These are phyloP conservation scores for Aplidium turbinatum DNA, from an alignment of 23 tunicate species.

Conservation along the genomic window DNA sequence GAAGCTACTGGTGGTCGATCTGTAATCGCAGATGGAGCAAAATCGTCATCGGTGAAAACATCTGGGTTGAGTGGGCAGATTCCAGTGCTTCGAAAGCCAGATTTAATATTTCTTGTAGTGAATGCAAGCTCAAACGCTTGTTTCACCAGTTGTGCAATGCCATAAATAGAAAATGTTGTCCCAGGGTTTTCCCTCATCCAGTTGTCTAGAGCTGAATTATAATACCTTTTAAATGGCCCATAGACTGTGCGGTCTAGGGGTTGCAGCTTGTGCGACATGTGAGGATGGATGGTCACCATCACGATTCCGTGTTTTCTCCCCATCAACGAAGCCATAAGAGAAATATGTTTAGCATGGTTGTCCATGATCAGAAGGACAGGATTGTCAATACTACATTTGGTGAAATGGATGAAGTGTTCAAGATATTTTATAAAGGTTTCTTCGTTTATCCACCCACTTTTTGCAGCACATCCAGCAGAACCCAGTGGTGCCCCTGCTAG, in stretches of 20 bases:
- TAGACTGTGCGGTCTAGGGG: constrained; percentile 21
- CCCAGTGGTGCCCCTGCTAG: constrained; percentile 26
- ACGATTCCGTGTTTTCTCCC: not conserved
- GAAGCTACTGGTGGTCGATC: constrained; percentile 1
- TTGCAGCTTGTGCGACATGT: constrained; percentile 40
- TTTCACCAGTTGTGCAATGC: constrained; percentile 1
- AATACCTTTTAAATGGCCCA: not conserved
- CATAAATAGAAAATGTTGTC: constrained; percentile 6
- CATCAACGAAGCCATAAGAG: constrained; percentile 4
- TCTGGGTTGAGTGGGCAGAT: not conserved
- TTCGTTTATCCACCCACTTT: constrained; percentile 20
- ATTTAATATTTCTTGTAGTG: not conserved
- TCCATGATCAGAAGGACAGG: constrained; percentile 22
- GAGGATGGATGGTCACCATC: constrained; percentile 18
- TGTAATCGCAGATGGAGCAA: not conserved
- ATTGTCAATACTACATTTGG: not conserved
- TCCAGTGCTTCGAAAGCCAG: constrained; percentile 5
- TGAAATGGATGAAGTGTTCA: constrained; percentile 6
- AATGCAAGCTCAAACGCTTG: not conserved
- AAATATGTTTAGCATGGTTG: constrained; percentile 23
- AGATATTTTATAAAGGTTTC: constrained; percentile 24
- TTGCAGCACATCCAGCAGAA: not conserved
- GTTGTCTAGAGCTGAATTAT: constrained; percentile 1
- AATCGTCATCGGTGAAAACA: not conserved
- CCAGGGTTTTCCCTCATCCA: constrained; percentile 19